phyloP scores from a whole-genome alignment of 2,797 vertebrate species.

The Tolypeutes matacus region DNA sequence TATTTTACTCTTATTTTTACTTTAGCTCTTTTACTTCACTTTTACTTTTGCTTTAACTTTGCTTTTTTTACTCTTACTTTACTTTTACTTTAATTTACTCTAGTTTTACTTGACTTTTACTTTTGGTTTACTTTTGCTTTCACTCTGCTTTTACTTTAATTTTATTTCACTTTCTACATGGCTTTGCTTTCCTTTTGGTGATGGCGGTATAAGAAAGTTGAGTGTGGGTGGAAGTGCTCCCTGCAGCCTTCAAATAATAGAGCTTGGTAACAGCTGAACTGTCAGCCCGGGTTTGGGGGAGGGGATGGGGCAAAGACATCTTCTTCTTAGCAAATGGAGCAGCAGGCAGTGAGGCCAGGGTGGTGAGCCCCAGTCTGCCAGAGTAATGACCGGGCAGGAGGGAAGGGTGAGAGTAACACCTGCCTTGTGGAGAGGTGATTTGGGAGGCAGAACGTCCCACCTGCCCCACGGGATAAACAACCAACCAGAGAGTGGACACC shows the following conservation, averaged over 20 bases:
- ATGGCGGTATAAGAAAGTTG: rapidly evolving
- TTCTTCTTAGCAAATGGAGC: not conserved
- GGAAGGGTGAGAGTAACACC: not conserved
- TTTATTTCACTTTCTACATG: not conserved
- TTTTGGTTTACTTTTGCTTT: not conserved
- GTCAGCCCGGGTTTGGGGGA: rapidly evolving
- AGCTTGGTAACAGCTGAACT: not conserved
- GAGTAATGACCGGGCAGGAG: not conserved
- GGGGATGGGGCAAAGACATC: not conserved
- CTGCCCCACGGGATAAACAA: rapidly evolving
- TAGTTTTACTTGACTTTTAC: too few relatives aligned
- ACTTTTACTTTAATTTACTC: not conserved
- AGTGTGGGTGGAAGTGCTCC: not conserved
- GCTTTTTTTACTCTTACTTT: not conserved
- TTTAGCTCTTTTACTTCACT: too few relatives aligned
- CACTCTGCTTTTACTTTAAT: not conserved
- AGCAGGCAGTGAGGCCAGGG: rapidly evolving
- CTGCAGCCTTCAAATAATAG: too few relatives aligned
- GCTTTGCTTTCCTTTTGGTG: not conserved
- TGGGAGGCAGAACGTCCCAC: not conserved
- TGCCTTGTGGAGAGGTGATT: not conserved
- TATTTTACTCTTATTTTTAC: not conserved
- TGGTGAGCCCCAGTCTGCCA: rapidly evolving
- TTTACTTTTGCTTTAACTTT: not conserved
- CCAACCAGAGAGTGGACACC: not conserved